Evolutionary conservation across 2,888 invertebrate species (phyloP).

Genomic region (Ichneumoninae sp.): DNA sequence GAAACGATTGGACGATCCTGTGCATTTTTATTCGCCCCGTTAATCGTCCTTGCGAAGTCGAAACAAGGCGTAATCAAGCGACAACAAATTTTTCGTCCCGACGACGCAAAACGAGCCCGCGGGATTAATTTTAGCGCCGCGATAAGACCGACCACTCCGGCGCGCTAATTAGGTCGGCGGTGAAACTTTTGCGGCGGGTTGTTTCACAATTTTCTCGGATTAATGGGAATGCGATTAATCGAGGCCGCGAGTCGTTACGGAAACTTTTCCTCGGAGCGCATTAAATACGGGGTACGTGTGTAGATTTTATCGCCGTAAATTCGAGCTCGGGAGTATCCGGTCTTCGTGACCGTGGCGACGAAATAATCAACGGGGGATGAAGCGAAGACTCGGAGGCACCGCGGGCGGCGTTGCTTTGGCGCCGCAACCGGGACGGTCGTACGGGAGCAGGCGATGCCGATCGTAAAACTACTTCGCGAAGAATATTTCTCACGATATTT

Average conservation of each 20-base stretch:
- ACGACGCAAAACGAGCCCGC: slow-evolving; percentile 68
- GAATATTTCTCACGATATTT: slow-evolving; percentile 6
- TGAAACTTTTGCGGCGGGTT: slow-evolving; percentile 35
- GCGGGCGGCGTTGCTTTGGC: slow-evolving; percentile 34
- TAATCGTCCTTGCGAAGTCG: neutral
- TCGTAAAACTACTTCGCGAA: slow-evolving; percentile 24
- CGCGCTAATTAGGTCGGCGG: slow-evolving; percentile 62
- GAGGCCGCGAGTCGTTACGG: slow-evolving; percentile 41
- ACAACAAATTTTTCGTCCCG: neutral
- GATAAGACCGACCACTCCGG: slow-evolving; percentile 1
- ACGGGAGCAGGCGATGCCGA: slow-evolving; percentile 1
- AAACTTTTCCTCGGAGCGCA: slow-evolving; percentile 34
- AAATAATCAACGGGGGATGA: slow-evolving; percentile 53
- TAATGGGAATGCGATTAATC: slow-evolving; percentile 57
- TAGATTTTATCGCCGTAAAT: slow-evolving; percentile 7
- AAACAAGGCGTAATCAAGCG: no score
- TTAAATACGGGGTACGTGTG: slow-evolving; percentile 11
- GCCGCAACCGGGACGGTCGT: slow-evolving; percentile 18
- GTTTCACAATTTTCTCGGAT: slow-evolving; percentile 27
- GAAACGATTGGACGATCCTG: slow-evolving; percentile 44
- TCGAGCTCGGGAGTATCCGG: slow-evolving; percentile 44
- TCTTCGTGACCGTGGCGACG: slow-evolving; percentile 61
- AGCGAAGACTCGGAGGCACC: slow-evolving; percentile 34
- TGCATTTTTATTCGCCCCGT: slow-evolving; percentile 56
- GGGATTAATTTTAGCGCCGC: slow-evolving; percentile 76